Base-by-base conservation (phyloP, 2,888 invertebrate species). In the Reticulitermes lucifugus region DNA sequence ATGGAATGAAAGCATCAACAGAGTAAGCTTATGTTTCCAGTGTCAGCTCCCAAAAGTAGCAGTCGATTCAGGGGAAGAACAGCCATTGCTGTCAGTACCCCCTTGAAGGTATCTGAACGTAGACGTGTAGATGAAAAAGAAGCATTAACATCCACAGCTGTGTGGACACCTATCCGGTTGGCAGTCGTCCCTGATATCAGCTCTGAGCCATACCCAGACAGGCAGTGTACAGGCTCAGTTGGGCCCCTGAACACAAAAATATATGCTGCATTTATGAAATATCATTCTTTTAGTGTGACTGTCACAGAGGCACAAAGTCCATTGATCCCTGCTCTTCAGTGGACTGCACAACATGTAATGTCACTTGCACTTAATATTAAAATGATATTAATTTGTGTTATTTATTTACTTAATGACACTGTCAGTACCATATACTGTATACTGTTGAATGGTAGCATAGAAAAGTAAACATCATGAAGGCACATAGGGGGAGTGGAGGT, bases 121-220 rank as follows among this genome's bases (percentile, higher is more conserved):
- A 99, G 92, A 90, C 96, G 96, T 18, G 97, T 97, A 87, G 96
- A 96, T 1, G 96, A 96, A 91, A 96, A 97, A 0, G 94, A 93
- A 0, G 96, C 95, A 89, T 95, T 94, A 21, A 93, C 92, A 88
- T 95, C 95, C 22, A 94, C 92, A 0, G 94, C 92, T 0, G 96
- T 95, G 91, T 97, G 96, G 79, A 97, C 97, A 25, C 98, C 97
- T 88, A 98, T 95, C 59, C 97, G 94, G 90, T 98, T 99, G 86
- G 97, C 98, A 0, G 98, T 98, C 0, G 98, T 98, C 55, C 97
- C 98, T 12, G 97, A 96, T 87, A 98, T 94, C 86, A 99, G 91
- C 90, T 97, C 96, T 88, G 94, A 93, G 89, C 95, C 95, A 91
- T 96, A 95, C 73, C 95, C 93, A 73, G 95, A 94, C 87, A 98